Conservation (phyloP, 2,888 invertebrate genomes). For the Biston stratarius region DNA sequence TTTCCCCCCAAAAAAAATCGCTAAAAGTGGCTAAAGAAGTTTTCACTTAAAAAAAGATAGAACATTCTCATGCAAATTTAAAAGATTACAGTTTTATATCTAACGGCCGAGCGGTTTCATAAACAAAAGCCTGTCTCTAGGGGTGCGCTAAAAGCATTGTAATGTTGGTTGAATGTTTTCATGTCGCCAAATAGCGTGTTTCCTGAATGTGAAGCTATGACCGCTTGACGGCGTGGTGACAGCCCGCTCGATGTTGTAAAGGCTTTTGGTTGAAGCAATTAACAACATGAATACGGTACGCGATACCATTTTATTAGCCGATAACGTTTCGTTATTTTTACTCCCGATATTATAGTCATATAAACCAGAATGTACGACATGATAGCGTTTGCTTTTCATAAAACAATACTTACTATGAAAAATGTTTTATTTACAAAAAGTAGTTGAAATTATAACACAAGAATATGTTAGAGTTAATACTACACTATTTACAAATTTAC, state of each 20-base stretch:
- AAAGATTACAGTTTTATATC: neutral
- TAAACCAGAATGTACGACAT: too few relatives aligned
- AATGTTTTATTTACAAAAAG: too few relatives aligned
- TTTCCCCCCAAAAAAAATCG: neutral
- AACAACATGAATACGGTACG: slow-evolving; percentile 10
- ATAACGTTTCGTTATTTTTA: slow-evolving; percentile 7
- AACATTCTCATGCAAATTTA: neutral
- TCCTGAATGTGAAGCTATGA: slow-evolving; percentile 18
- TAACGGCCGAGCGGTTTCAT: neutral
- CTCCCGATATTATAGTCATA: neutral
- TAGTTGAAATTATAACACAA: too few relatives aligned
- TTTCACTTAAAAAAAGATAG: neutral
- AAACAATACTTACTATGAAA: too few relatives aligned
- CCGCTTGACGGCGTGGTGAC: slow-evolving; percentile 21
- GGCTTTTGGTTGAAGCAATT: slow-evolving; percentile 6
- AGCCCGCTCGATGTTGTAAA: slow-evolving; percentile 5
- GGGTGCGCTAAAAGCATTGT: slow-evolving; percentile 28
- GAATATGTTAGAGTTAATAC: too few relatives aligned
- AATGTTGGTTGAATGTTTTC: slow-evolving; percentile 34
- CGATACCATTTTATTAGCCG: slow-evolving; percentile 7
- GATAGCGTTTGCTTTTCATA: too few relatives aligned
- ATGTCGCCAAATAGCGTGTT: slow-evolving; percentile 32
- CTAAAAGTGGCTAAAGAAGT: too few relatives aligned
- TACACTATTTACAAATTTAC: too few relatives aligned
- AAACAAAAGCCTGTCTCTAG: slow-evolving; percentile 15